Base-by-base conservation (phyloP, 1,140 invertebrate species). In the Trichomalopsis sarcophagae region DNA sequence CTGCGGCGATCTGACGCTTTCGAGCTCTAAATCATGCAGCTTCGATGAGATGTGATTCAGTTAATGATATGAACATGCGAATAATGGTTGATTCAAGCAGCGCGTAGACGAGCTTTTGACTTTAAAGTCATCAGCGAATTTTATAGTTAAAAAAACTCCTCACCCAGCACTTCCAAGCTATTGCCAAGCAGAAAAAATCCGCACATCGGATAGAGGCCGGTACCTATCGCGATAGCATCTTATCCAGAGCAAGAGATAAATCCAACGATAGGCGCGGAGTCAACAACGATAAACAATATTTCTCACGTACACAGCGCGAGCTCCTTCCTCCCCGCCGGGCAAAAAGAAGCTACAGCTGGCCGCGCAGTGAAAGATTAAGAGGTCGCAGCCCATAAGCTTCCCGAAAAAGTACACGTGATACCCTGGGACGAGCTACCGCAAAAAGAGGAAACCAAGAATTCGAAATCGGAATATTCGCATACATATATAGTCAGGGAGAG, bases 321-420 rank as follows among this genome's bases (percentile, higher is more conserved):
- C 14, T 5, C 13, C 11, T 2, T 13, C 10, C 1, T 27, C 33
- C 27, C 27, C 27, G 5, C 33, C 33, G 5, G 3, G 33, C 33
- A n/a, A 74, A 77, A 77, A 50, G 33, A 36, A 36, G 33, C 33
- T 36, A 36, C 17, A 77, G 27, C n/a, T n/a, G n/a, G 27, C 27
- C 23, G 30, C 44, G 47, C n/a, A 77, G 33, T 79, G 13, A 30
- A 79, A 68, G 55, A 79, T 79, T 79, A 66, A 79, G 55, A 79
- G 77, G 55, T 79, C 55, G 55, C 47, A 30, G 11, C 5, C 2
- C 27, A 27, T 36, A 47, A 66, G 27, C 14, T 66, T n/a, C 36
- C 17, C 77, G 14, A 79, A 66, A 79, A 66, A 55, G 23, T 55
- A 66, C 30, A 30, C 47, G 68, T 79, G 27, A 21, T 79, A 79